These are phyloP conservation scores for Aporophyla nigra DNA, from an alignment of 2,888 invertebrate genomes.

Conservation along the genomic window DNA sequence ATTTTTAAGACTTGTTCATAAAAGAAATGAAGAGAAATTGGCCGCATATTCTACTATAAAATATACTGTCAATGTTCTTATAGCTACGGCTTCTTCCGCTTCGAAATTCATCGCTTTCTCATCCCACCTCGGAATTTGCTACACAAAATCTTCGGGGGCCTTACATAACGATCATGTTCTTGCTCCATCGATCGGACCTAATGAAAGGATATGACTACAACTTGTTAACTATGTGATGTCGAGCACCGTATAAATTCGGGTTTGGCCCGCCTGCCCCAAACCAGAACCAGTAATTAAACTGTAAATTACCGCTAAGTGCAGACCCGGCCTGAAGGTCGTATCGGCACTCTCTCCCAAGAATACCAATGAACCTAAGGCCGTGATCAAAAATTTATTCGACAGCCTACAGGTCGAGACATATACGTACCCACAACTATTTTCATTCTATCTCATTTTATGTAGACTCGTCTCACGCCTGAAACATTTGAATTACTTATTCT, in stretches of 20 bases:
- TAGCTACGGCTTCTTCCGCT: background rate
- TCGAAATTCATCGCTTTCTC: constrained; percentile 1
- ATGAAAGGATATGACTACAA: constrained; percentile 67
- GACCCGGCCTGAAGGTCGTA: constrained; percentile 85
- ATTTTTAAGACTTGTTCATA: background rate
- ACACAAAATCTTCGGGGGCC: constrained; percentile 21
- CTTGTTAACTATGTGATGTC: constrained; percentile 64
- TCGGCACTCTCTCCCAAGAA: constrained; percentile 80
- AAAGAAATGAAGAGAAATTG: background rate
- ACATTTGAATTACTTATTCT: constrained; percentile 21
- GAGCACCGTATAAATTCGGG: constrained; percentile 72
- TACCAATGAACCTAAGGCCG: constrained; percentile 83
- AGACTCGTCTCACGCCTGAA: constrained; percentile 7
- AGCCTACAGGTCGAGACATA: constrained; percentile 51
- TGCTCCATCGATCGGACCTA: constrained; percentile 54
- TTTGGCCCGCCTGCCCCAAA: constrained; percentile 67
- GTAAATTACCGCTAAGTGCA: constrained; percentile 88
- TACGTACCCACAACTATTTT: constrained; percentile 64
- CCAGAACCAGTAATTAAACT: constrained; percentile 86
- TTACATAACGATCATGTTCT: constrained; percentile 34
- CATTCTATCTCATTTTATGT: constrained; percentile 47
- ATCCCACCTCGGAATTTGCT: background rate
- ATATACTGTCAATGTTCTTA: background rate
- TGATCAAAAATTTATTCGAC: constrained; percentile 84
- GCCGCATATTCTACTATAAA: background rate